Percentiles rank a stretch among this genome's conserved stretches.
Conservation (phyloP, 2,888 invertebrate species). For the Cantharis flavilabris region DNA sequence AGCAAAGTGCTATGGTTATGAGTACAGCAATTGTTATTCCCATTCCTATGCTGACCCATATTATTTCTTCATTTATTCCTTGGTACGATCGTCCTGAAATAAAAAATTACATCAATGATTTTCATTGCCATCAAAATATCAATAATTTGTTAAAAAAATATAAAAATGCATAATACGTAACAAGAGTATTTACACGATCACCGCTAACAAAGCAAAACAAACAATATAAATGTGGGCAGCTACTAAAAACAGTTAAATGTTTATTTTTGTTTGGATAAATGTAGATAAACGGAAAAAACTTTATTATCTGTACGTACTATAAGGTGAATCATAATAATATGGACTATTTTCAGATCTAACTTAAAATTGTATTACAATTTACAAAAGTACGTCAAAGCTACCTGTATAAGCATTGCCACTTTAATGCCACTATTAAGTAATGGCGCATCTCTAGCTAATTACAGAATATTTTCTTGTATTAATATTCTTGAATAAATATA, state of each 20-base stretch:
- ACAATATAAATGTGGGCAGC: neutral
- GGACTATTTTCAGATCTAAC: too few species aligned
- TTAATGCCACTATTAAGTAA: too few species aligned
- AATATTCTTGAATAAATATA: too few species aligned
- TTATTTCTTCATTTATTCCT: slow-evolving; percentile 86
- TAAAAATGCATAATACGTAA: neutral
- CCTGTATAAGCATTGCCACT: too few species aligned
- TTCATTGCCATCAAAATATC: neutral
- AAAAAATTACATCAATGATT: neutral
- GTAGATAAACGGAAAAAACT: too few species aligned
- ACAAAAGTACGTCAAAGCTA: too few species aligned
- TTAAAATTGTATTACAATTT: too few species aligned
- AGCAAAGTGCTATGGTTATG: slow-evolving; percentile 82
- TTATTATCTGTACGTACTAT: too few species aligned
- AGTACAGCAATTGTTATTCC: slow-evolving; percentile 80
- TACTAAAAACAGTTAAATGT: neutral
- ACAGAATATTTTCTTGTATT: too few species aligned
- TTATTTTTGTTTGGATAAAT: neutral
- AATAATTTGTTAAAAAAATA: neutral
- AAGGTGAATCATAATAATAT: too few species aligned
- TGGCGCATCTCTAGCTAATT: too few species aligned
- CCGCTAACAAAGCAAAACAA: neutral
- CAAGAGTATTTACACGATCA: neutral
- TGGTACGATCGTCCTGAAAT: slow-evolving; percentile 76
- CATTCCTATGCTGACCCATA: slow-evolving; percentile 89